A percentile compares a stretch with the other conserved stretches of the same genome.
Evolutionary conservation across 2,888 invertebrate species (phyloP).

Genomic region (Diplazon laetatorius): DNA sequence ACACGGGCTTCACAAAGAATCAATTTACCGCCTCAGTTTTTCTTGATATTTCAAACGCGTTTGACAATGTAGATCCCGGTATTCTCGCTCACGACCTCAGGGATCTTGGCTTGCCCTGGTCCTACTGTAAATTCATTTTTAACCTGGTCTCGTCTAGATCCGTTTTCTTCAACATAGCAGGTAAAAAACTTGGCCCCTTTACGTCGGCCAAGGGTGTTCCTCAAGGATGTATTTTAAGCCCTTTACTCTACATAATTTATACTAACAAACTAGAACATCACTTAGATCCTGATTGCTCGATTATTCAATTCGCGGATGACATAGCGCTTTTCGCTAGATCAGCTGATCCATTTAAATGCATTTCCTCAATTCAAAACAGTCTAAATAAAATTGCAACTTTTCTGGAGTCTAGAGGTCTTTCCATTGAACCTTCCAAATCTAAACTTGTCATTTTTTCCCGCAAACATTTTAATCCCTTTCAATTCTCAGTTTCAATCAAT

Average conservation of each 20-base stretch:
- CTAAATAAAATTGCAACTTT: too few species aligned
- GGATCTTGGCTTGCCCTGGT: not conserved
- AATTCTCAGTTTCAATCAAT: not conserved
- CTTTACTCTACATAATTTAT: conserved; percentile 28
- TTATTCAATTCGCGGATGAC: conserved; percentile 40
- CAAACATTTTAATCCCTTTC: conserved; percentile 1
- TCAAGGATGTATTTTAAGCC: too few species aligned
- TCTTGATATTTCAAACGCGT: conserved; percentile 44
- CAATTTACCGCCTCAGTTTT: conserved; percentile 9
- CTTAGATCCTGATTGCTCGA: too few species aligned
- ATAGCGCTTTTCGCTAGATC: not conserved
- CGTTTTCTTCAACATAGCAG: conserved; percentile 17
- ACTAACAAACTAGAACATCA: not conserved
- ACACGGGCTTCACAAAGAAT: conserved; percentile 8
- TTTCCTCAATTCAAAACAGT: too few species aligned
- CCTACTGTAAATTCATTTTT: conserved; percentile 34
- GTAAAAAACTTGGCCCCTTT: not conserved
- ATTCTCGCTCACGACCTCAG: not conserved
- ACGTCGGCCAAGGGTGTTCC: too few species aligned
- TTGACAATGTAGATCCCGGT: conserved; percentile 36
- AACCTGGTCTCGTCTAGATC: conserved; percentile 23
- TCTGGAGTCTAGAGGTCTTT: too few species aligned
- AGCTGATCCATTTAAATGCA: too few species aligned
- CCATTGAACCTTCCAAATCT: too few species aligned
- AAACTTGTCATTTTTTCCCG: conserved; percentile 37